A percentile compares a stretch with the other conserved stretches of the same genome.
phyloP scores from a whole-genome alignment of 2,888 invertebrate species.

The Melitaea athalia region DNA sequence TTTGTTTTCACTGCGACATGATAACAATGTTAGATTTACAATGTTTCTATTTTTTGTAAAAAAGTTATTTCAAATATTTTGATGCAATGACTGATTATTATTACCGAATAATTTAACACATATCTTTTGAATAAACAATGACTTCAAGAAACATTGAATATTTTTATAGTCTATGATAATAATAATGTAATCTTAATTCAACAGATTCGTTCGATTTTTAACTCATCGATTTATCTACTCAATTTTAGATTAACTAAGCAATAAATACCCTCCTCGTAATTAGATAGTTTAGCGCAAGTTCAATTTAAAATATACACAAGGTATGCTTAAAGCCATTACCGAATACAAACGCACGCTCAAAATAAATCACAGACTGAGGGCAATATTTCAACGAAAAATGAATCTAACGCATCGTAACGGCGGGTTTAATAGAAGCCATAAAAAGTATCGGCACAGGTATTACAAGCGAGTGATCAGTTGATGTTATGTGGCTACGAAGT shows the following conservation, averaged over 20 bases:
- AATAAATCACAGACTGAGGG: constrained; percentile 21
- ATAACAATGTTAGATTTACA: background rate
- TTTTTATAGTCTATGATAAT: too few relatives aligned
- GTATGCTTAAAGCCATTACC: constrained; percentile 27
- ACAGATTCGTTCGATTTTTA: background rate
- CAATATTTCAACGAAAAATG: constrained; percentile 17
- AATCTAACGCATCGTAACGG: constrained; percentile 14
- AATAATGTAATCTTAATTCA: too few relatives aligned
- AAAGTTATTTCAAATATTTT: background rate
- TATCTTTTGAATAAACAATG: too few relatives aligned
- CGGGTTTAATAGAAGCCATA: constrained; percentile 28
- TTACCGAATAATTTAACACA: too few relatives aligned
- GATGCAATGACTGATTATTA: background rate
- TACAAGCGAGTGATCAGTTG: constrained; percentile 38
- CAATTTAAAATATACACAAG: constrained; percentile 29
- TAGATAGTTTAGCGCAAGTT: constrained; percentile 25
- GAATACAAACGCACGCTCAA: constrained; percentile 20
- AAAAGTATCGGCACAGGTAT: constrained; percentile 31
- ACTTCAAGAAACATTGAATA: too few relatives aligned
- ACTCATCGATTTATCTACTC: constrained; percentile 1
- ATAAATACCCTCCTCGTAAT: constrained; percentile 31
- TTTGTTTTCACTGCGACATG: constrained; percentile 34
- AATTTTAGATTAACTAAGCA: constrained; percentile 13
- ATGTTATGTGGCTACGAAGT: constrained; percentile 29
- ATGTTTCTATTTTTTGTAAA: background rate